Percentiles rank a stretch among this genome's conserved stretches.
Evolutionary conservation across 1,140 invertebrate species (phyloP).

Genomic region (Bicyclus anynana): DNA sequence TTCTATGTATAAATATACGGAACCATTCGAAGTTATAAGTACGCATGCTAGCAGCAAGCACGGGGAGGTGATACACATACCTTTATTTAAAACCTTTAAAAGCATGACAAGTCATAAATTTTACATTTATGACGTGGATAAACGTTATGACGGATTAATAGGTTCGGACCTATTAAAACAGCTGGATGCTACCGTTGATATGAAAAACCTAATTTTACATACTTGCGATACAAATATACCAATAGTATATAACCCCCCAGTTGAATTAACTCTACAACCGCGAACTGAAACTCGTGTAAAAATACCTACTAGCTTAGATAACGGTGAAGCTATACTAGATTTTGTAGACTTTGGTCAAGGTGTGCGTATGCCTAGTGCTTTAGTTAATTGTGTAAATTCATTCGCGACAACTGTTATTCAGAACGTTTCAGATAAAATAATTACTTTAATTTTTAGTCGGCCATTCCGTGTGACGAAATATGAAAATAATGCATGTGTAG

Average conservation of each 20-base stretch:
- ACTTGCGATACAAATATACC: slow-evolving; percentile 25
- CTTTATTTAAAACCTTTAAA: slow-evolving; percentile 21
- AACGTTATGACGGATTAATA: slow-evolving; percentile 32
- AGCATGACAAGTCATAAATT: background rate
- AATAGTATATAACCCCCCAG: slow-evolving; percentile 24
- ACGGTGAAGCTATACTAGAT: slow-evolving; percentile 11
- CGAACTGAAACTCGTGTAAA: slow-evolving; percentile 16
- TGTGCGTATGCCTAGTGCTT: background rate
- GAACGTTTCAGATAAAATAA: background rate
- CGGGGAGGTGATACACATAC: slow-evolving; percentile 24
- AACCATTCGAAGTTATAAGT: slow-evolving; percentile 15
- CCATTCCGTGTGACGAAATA: background rate
- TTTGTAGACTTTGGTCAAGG: background rate
- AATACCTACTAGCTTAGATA: slow-evolving; percentile 5
- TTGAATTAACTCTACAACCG: slow-evolving; percentile 7
- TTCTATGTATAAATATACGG: slow-evolving; percentile 10
- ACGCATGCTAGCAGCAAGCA: slow-evolving; percentile 29
- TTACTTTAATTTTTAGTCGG: background rate
- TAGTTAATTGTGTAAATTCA: background rate
- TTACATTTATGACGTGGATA: background rate
- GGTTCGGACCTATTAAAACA: slow-evolving; percentile 31
- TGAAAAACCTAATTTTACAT: slow-evolving; percentile 20
- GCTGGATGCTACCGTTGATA: slow-evolving; percentile 27
- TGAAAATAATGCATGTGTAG: background rate
- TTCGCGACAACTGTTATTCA: background rate